These are phyloP conservation scores for Saturnia pavonia DNA, from an alignment of 2,888 invertebrate genomes.

Conservation along the genomic window DNA sequence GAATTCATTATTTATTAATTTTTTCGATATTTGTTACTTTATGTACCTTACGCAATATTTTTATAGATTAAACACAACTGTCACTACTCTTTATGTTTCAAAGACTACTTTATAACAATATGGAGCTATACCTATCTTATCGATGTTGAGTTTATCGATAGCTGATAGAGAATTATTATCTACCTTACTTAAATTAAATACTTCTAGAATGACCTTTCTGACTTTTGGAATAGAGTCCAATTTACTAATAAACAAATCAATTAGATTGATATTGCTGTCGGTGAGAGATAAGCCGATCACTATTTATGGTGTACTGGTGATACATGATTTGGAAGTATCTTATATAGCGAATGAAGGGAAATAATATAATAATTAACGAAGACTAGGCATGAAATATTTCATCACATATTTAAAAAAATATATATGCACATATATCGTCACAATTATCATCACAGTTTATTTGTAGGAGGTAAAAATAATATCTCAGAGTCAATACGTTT, in stretches of 20 bases:
- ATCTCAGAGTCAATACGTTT: too few species aligned
- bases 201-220: neutral
- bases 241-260: neutral
- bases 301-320: neutral
- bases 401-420: neutral
- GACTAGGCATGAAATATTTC: neutral
- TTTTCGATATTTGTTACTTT: slow-evolving; percentile 18
- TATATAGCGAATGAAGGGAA: neutral
- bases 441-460: too few species aligned
- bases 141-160: neutral
- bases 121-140: slow-evolving; percentile 1
- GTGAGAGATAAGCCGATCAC: neutral
- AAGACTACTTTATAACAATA: neutral
- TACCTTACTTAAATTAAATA: neutral
- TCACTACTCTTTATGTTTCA: slow-evolving; percentile 2
- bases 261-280: neutral
- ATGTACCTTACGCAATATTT: neutral
- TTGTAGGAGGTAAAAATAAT: too few species aligned
- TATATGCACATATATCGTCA: too few species aligned
- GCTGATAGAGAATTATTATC: neutral
- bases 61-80: slow-evolving; percentile 6
- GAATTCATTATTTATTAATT: slow-evolving; percentile 33
- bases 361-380: neutral
- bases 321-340: neutral
- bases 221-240: neutral